These are phyloP conservation scores for Leucozona laternaria DNA, from an alignment of 2,888 invertebrate genomes.

Conservation along the genomic window DNA sequence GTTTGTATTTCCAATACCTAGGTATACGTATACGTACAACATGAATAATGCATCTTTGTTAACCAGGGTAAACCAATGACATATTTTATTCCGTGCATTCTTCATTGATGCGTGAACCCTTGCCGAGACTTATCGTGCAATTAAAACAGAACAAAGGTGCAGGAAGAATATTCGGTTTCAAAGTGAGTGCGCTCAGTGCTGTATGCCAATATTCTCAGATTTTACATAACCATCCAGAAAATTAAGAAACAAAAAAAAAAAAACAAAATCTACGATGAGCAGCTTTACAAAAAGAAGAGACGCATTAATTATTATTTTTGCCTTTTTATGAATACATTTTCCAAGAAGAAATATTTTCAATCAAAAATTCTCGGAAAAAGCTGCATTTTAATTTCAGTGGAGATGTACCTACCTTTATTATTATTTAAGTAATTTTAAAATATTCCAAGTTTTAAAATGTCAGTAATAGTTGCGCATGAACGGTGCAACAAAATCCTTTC, in stretches of 20 bases:
- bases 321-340: constrained; percentile 2
- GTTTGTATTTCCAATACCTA: no score
- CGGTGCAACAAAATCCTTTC: background rate
- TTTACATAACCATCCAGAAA: background rate
- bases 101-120: constrained; percentile 62
- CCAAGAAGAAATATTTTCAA: background rate
- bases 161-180: constrained; percentile 19
- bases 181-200: background rate
- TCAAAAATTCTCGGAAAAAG: background rate
- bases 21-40: constrained; percentile 1
- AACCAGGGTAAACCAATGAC: constrained; percentile 54
- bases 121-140: constrained; percentile 61
- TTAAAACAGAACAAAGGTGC: constrained; percentile 53
- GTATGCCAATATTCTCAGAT: background rate
- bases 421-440: background rate
- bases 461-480: no score
- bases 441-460: background rate
- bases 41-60: constrained; percentile 72
- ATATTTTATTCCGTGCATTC: constrained; percentile 63
- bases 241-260: background rate
- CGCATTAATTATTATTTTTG: background rate
- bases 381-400: background rate
- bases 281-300: constrained; percentile 9
- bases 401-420: background rate
- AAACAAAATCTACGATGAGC: background rate